Percentiles rank a stretch among this genome's conserved stretches.
These are phyloP conservation scores for Emydoidea blandingii DNA, from an alignment of 2,797 vertebrate genomes.

Conservation along the genomic window DNA sequence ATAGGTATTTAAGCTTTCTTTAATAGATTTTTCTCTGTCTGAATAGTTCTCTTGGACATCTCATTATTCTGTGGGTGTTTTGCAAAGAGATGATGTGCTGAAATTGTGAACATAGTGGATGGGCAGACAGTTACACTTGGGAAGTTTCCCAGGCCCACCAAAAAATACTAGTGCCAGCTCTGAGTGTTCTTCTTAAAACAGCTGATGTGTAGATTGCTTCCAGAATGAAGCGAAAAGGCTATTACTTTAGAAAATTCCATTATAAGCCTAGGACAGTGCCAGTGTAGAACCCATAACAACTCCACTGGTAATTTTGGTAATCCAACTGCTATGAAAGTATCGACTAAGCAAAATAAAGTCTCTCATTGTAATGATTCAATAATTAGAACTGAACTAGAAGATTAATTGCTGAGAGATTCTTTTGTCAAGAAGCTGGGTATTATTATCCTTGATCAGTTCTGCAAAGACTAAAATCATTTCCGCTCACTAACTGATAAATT, in stretches of 20 bases:
- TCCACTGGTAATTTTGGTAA: neutral
- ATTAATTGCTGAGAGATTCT: conserved; percentile 41
- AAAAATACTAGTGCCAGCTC: neutral
- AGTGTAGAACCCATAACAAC: neutral
- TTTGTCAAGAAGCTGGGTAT: conserved; percentile 36
- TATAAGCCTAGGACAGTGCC: neutral
- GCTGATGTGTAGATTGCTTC: neutral
- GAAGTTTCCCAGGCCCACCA: neutral
- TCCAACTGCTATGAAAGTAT: conserved; percentile 31
- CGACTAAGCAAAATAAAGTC: conserved; percentile 9
- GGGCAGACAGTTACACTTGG: neutral
- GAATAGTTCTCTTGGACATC: neutral
- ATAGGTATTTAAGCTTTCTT: neutral
- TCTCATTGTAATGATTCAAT: conserved; percentile 32
- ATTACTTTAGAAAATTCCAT: neutral
- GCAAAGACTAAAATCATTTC: conserved; percentile 43
- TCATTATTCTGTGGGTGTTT: neutral
- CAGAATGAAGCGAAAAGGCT: neutral
- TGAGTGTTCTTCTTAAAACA: neutral
- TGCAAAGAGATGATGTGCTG: neutral
- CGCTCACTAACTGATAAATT: conserved; percentile 37
- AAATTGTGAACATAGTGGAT: neutral
- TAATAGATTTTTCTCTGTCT: neutral
- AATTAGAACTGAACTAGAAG: conserved; percentile 57
- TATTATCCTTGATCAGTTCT: conserved; percentile 67